Conservation (phyloP, 2,888 invertebrate genomes). For the Pristionchus japonicus region DNA sequence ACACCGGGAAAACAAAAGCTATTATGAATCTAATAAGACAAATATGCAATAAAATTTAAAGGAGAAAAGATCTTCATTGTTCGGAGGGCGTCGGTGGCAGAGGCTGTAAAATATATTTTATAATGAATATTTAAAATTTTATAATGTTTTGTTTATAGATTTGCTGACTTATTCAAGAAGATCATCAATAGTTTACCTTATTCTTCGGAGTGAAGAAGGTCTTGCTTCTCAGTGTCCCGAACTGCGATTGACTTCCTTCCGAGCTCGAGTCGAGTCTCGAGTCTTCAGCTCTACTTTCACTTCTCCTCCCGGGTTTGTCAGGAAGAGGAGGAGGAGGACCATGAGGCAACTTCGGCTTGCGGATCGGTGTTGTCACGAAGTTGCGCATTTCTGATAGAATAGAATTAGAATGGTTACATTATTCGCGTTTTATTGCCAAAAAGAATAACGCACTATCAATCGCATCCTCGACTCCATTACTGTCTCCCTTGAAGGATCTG, state of each 20-base stretch:
- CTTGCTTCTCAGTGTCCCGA: constrained; percentile 24
- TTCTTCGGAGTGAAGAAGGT: constrained; percentile 34
- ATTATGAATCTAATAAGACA: not conserved
- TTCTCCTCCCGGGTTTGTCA: not conserved
- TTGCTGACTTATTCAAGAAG: not conserved
- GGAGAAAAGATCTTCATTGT: not conserved
- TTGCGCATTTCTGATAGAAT: not conserved
- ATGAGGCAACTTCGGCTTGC: not conserved
- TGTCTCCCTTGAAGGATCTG: not conserved
- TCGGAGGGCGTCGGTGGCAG: constrained; percentile 42
- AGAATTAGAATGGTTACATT: not conserved
- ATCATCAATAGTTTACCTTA: not conserved
- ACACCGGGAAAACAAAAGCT: not conserved
- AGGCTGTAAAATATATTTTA: constrained; percentile 9
- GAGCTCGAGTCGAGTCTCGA: not conserved
- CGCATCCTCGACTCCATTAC: constrained; percentile 19
- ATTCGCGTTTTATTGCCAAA: no score
- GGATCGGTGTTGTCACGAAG: constrained; percentile 18
- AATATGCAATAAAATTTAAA: no score
- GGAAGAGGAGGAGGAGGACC: constrained; percentile 33
- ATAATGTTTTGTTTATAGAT: no score
- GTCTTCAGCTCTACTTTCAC: not conserved
- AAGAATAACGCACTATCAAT: constrained; percentile 24
- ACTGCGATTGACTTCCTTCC: constrained; percentile 1
- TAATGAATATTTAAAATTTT: not conserved